Evolutionary conservation across 1,140 invertebrate genomes (phyloP).

Genomic region (Drosophila setifemur): DNA sequence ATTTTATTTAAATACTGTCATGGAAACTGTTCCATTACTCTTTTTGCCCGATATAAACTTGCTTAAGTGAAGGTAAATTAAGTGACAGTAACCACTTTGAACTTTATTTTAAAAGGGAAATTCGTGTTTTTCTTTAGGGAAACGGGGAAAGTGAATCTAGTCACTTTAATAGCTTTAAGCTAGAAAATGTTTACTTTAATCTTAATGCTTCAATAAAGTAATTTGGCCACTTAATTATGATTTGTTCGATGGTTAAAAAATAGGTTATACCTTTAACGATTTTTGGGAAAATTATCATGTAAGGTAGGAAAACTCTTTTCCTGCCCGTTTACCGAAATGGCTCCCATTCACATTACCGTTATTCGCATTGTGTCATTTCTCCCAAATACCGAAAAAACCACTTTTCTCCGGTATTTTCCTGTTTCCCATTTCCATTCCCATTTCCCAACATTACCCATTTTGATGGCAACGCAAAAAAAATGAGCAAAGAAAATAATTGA

Average conservation of each 20-base stretch:
- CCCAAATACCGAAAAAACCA: neutral
- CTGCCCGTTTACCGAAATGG: neutral
- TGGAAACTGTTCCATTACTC: neutral
- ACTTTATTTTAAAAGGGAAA: too few relatives aligned
- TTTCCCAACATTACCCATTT: neutral
- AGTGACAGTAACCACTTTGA: constrained; percentile 1
- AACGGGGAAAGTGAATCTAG: too few relatives aligned
- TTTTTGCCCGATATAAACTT: neutral
- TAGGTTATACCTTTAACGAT: neutral
- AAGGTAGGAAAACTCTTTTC: neutral
- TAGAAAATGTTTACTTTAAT: too few relatives aligned
- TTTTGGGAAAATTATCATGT: neutral
- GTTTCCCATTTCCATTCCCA: constrained; percentile 4
- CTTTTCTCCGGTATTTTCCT: constrained; percentile 2
- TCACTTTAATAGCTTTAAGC: too few relatives aligned
- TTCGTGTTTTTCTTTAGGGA: neutral
- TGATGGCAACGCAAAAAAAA: neutral
- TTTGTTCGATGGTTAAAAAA: too few relatives aligned
- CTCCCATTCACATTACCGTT: constrained; percentile 14
- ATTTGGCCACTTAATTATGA: too few relatives aligned
- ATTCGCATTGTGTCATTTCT: constrained; percentile 20
- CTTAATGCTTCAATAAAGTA: too few relatives aligned
- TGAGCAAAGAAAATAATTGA: constrained; percentile 27
- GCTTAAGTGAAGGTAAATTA: neutral
- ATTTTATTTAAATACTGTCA: neutral